Base-by-base conservation (phyloP, 2,888 invertebrate genomes). In the Napeogenes sylphis region DNA sequence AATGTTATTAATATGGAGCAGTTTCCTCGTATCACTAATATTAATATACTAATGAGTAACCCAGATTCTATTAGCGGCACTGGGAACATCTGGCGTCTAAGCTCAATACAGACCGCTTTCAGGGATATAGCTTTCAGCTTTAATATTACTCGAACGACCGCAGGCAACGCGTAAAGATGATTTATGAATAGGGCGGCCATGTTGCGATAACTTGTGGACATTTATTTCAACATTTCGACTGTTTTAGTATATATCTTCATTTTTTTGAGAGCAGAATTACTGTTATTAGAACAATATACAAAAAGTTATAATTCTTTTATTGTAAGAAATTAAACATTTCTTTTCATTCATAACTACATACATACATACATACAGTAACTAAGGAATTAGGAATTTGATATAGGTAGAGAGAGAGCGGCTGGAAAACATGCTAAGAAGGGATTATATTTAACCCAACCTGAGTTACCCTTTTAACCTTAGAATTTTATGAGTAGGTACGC, bases 181-280 rank as follows among this genome's bases (percentile, higher is more conserved):
- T 80, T 81, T 80, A 79, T 74, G 70, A 59, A n/a, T 74, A 68
- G 65, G 68, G 73, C 73, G 70, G 70, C 75, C 65, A 72, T 70
- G 59, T 38, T 65, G 30, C 8, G 10, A 51, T 30, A 51, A 51
- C 10, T 51, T 42, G 10, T 10, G 30, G 21, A 30, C 47, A 47
- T 30, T n/a, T 10, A 30, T 51, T 45, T 30, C 38, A 2, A 38
- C 14, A 35, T 38, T 38, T 55, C 4, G 30, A 32, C n/a, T 14
- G 6, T 55, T 55, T 55, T 14, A 12, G 10, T 5, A 13, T 8
- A 30, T 10, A 3, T 42, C 8, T 10, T 35, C 35, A 35, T 5
- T 35, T 6, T 35, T 35, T 21, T 21, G 21, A 21, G 3, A 35
- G 6, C 6, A 35, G n/a, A 51, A 51, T 51, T 13, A 51, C 13